Evolutionary conservation across 2,888 invertebrate genomes (phyloP).

Genomic region (Geophilus truncorum): DNA sequence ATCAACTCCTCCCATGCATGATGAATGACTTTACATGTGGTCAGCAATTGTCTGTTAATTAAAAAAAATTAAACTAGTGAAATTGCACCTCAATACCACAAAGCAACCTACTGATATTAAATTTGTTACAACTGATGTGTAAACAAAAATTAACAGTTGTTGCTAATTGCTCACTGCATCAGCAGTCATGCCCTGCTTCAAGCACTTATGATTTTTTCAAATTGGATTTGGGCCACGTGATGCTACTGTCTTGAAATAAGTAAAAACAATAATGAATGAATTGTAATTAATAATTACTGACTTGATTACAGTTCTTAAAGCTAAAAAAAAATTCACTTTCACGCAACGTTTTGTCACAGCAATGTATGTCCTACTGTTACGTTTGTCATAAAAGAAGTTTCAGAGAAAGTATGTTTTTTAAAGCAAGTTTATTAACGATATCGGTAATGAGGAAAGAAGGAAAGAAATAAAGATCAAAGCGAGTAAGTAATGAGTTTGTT

Average conservation of each 20-base stretch:
- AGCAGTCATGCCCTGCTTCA: not conserved
- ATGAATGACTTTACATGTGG: no score
- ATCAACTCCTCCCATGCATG: no score
- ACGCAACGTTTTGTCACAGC: no score
- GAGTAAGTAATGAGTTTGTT: not conserved
- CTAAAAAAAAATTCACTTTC: no score
- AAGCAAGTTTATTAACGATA: no score
- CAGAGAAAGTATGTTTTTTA: no score
- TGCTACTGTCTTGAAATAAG: not conserved
- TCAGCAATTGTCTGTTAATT: no score
- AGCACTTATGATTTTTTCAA: not conserved
- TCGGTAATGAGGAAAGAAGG: no score
- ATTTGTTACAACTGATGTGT: not conserved
- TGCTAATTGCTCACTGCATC: not conserved
- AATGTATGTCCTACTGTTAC: no score
- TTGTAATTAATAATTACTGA: not conserved
- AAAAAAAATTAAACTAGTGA: no score
- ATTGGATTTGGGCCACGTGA: not conserved
- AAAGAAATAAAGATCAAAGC: not conserved
- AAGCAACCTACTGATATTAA: not conserved
- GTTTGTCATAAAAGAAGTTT: no score
- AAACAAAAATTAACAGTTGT: not conserved
- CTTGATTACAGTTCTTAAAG: no score
- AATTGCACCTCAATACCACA: not conserved
- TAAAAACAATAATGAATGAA: not conserved